Conservation (phyloP, 1,140 invertebrate species). For the Pseudomyrmex flavicornis region DNA sequence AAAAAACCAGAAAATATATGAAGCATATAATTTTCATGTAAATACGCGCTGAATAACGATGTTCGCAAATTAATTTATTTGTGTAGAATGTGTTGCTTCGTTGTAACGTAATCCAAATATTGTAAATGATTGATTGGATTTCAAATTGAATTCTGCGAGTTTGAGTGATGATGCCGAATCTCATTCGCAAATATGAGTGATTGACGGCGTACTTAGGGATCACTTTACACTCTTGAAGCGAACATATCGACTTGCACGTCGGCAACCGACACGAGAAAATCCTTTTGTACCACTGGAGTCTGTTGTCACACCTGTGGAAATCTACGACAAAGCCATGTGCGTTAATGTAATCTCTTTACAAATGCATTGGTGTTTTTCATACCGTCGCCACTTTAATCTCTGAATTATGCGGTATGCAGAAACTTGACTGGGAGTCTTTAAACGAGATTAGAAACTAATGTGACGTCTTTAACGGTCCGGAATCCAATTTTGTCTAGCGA, state of each 20-base stretch:
- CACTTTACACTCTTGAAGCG: conserved; percentile 26
- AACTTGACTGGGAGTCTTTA: not conserved
- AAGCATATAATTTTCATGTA: not conserved
- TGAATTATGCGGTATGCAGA: not conserved
- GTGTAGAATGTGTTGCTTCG: not conserved
- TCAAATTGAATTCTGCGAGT: conserved; percentile 24
- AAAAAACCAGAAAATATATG: not conserved
- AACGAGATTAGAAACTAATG: not conserved
- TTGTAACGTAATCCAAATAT: not conserved
- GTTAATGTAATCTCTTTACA: conserved; percentile 14
- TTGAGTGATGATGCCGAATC: conserved; percentile 15
- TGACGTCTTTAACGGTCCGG: not conserved
- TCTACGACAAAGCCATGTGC: not conserved
- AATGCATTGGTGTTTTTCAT: not conserved
- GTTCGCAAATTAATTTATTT: not conserved
- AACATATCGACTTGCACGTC: not conserved
- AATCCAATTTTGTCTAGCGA: not conserved
- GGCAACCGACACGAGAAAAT: not conserved
- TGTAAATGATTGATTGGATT: conserved; percentile 20
- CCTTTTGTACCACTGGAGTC: not conserved
- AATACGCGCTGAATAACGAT: not conserved
- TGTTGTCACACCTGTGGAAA: not conserved
- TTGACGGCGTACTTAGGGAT: not conserved
- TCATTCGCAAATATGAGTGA: not conserved
- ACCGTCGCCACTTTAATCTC: not conserved